These are phyloP conservation scores for Helicoverpa zea DNA, from an alignment of 1,140 invertebrate species.

Conservation along the genomic window DNA sequence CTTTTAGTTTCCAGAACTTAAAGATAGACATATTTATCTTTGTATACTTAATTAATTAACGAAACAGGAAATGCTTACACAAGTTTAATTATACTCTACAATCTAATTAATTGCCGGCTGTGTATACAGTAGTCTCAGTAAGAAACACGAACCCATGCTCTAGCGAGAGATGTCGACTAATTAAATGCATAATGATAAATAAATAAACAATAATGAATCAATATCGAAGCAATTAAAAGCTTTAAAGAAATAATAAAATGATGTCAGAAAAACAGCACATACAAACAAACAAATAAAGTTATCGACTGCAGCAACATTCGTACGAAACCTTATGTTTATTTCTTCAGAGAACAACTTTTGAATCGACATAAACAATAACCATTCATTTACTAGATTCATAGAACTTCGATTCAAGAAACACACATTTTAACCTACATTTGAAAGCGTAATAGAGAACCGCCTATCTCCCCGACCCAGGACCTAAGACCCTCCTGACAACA, in stretches of 20 bases:
- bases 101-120: not conserved
- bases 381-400: slow-evolving; percentile 40
- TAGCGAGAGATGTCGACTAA: not conserved
- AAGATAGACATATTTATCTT: no score
- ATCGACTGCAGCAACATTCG: not conserved
- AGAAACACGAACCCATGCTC: not conserved
- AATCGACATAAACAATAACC: not conserved
- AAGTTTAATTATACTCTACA: not conserved
- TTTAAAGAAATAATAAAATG: slow-evolving; percentile 43
- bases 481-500: slow-evolving; percentile 58
- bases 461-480: slow-evolving; percentile 62
- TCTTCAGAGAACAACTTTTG: not conserved
- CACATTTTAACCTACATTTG: slow-evolving; percentile 65
- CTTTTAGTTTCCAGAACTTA: no score
- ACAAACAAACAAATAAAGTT: slow-evolving; percentile 36
- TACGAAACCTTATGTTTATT: not conserved
- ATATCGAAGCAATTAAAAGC: slow-evolving; percentile 33
- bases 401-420: slow-evolving; percentile 42
- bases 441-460: slow-evolving; percentile 51
- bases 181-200: slow-evolving; percentile 17
- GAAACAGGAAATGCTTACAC: not conserved
- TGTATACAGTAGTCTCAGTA: not conserved
- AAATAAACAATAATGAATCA: slow-evolving; percentile 24
- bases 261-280: slow-evolving; percentile 37
- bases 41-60: no score